These are phyloP conservation scores for Machimus atricapillus DNA, from an alignment of 2,888 invertebrate species.

Conservation along the genomic window DNA sequence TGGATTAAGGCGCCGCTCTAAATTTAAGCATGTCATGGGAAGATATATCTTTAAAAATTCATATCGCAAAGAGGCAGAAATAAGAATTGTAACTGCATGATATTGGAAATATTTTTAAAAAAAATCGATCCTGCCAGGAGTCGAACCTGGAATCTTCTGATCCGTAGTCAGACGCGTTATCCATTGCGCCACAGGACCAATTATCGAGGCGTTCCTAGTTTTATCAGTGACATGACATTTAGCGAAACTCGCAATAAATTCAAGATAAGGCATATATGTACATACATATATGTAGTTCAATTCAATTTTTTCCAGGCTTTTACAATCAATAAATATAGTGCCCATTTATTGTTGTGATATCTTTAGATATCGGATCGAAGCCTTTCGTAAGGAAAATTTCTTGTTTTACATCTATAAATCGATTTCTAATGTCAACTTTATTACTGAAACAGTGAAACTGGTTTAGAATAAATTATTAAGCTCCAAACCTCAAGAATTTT, in stretches of 20 bases:
- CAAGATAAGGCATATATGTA: too few relatives aligned
- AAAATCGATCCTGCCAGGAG: constrained; percentile 24
- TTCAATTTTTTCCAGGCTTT: background rate
- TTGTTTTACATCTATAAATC: too few relatives aligned
- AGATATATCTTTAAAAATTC: background rate
- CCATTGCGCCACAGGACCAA: constrained; percentile 41
- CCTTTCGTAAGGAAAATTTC: too few relatives aligned
- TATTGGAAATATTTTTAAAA: background rate
- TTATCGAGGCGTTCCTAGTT: background rate
- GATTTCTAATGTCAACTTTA: too few relatives aligned
- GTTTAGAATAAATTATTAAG: too few relatives aligned
- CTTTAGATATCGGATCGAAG: background rate
- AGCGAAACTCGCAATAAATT: too few relatives aligned
- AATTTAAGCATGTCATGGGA: background rate
- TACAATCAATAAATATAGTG: background rate
- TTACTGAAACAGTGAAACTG: too few relatives aligned
- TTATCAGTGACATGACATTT: background rate
- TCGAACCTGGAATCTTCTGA: constrained; percentile 43
- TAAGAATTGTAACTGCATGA: background rate
- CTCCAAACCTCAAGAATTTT: too few relatives aligned
- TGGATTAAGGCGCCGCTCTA: background rate
- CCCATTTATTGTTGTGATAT: background rate
- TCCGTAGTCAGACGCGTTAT: constrained; percentile 44
- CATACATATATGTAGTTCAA: background rate
- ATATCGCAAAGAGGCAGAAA: background rate